Base-by-base conservation (phyloP, 2,797 vertebrate genomes). In the Pogonophryne albipinna region DNA sequence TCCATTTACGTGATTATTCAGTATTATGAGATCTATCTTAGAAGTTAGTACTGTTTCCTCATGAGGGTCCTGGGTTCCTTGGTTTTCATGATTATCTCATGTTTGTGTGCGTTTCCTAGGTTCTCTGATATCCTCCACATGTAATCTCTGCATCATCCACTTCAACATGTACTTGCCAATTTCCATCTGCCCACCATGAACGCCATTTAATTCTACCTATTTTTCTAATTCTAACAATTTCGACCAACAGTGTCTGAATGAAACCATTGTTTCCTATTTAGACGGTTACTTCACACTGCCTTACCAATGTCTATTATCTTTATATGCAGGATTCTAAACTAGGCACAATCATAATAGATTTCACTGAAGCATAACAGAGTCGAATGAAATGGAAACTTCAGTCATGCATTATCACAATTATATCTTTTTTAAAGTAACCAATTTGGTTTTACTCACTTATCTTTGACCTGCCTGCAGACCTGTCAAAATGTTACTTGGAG, bases 1-100 rank as follows among this genome's bases (percentile, higher is more conserved):
- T 58, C 66, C 61, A 66, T 80, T 81, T 75, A 61, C 51, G 14
- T 62, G 64, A 78, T 78, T 64, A 68, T 49, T 60, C 55, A 53
- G 57, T 11, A 15, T 69, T 53, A 45, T 47, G 31, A 78, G 74
- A 23, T 67, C 56, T 65, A 46, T 20, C 55, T 77, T 65, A 50
- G 70, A 50, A 10, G 53, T 58, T 42, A 16, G 23, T 46, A 23
- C 52, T 31, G 4, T 63, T 38, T 71, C 52, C 58, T 66, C 17
- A 45, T 65, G 53, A 60, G 4, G 15, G 16, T 47, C 4, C 19
- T 51, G 17, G 8, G 45, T 68, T n/a, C 42, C 46, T 47, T 64
- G 41, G 17, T 27, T 76, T 78, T 34, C 27, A 67, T 69, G 59
- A 19, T 10, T 52, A 50, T 74, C 50, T 61, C 38, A 20, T 75